Conservation (phyloP, 2,113 vertebrate genomes). For the Pithys albifrons region DNA sequence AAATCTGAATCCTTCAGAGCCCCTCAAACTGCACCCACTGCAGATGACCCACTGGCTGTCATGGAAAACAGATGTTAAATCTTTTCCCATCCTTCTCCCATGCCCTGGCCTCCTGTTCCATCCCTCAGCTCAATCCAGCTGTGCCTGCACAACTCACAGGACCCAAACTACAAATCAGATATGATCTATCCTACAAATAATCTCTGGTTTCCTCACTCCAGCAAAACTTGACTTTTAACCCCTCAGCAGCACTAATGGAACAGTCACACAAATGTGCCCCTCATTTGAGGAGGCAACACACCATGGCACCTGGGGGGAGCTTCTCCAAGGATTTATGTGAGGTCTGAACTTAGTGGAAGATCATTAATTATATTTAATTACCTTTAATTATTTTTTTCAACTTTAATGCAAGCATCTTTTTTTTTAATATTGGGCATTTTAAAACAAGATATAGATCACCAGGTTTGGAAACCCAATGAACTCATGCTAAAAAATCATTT, state of each 20-base stretch:
- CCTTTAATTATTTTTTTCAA: background rate
- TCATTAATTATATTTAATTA: background rate
- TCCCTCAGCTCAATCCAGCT: background rate
- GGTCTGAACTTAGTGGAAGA: background rate
- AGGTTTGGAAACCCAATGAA: background rate
- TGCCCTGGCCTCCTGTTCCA: accelerated
- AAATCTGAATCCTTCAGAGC: background rate
- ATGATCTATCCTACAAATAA: background rate
- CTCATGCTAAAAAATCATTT: background rate
- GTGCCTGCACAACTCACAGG: background rate
- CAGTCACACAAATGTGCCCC: background rate
- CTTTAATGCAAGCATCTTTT: background rate
- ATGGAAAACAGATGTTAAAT: background rate
- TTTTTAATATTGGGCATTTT: background rate
- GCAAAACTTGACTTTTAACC: background rate
- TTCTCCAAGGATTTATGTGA: background rate
- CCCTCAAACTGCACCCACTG: background rate
- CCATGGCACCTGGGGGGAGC: accelerated
- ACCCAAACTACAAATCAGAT: background rate
- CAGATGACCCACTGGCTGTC: background rate
- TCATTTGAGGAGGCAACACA: accelerated
- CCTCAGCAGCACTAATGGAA: background rate
- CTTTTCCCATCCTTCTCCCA: background rate
- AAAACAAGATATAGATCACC: background rate
- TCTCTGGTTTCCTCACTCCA: background rate